Percentiles rank a stretch among this genome's conserved stretches.
phyloP scores from a whole-genome alignment of 2,113 vertebrate species.

The Alouatta palliata region DNA sequence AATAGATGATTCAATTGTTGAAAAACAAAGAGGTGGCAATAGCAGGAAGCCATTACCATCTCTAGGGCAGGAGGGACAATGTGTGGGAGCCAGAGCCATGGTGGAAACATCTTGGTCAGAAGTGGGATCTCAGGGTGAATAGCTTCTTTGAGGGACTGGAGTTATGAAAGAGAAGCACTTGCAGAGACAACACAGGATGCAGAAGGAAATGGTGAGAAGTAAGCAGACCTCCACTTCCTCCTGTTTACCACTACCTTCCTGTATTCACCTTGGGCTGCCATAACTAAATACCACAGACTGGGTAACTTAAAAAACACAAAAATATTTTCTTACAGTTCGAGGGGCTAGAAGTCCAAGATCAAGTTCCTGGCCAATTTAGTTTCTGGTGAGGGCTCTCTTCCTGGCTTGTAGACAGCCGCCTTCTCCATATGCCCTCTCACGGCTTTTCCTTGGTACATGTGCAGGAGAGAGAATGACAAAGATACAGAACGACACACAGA shows the following conservation, averaged over 20 bases:
- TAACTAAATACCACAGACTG: not conserved
- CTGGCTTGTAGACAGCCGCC: not conserved
- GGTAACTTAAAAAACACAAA: not conserved
- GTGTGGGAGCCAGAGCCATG: not conserved
- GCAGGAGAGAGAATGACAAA: not conserved
- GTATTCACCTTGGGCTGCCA: not conserved
- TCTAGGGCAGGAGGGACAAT: not conserved
- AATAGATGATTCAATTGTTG: not conserved
- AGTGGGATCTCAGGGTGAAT: not conserved
- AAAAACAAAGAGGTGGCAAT: not conserved
- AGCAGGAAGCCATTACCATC: not conserved
- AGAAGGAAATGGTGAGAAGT: not conserved
- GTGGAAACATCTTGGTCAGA: not conserved
- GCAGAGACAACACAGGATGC: not conserved
- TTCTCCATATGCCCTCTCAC: not conserved
- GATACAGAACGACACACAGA: not conserved
- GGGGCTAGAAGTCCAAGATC: not conserved
- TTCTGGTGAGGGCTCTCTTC: not conserved
- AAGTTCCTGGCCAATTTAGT: not conserved
- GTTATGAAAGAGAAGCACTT: not conserved
- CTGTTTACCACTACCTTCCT: not conserved
- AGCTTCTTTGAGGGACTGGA: not conserved
- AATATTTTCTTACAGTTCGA: not conserved
- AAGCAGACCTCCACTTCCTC: not conserved
- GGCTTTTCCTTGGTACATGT: not conserved